A percentile compares a stretch with the other conserved stretches of the same genome.
phyloP scores from a whole-genome alignment of 2,888 invertebrate species.

The Cheiracanthium punctorium region DNA sequence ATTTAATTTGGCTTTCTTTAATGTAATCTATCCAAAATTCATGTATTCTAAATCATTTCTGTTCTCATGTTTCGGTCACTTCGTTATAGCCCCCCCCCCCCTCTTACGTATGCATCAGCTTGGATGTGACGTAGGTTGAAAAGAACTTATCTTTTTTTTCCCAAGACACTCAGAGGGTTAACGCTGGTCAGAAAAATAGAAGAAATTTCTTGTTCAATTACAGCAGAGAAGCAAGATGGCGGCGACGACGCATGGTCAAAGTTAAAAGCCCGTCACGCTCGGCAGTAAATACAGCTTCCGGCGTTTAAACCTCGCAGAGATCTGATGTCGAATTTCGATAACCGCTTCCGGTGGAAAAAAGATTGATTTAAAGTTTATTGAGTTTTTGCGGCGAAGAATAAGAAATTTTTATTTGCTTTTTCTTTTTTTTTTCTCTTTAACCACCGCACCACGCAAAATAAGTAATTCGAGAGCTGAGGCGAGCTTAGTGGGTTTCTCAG shows the following conservation, averaged over 20 bases:
- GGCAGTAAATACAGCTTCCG: slow-evolving; percentile 18
- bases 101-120: no score
- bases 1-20: no score
- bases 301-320: slow-evolving; percentile 3
- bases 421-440: neutral
- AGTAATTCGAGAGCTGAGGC: neutral
- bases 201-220: no score
- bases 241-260: slow-evolving; percentile 13
- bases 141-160: no score
- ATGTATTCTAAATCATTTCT: no score
- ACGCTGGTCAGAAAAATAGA: no score
- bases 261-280: slow-evolving; percentile 8
- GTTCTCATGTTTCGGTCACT: no score
- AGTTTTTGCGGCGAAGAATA: neutral
- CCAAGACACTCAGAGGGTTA: no score
- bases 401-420: no score
- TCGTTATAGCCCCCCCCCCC: no score
- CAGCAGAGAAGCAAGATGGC: neutral
- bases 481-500: neutral
- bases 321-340: slow-evolving; percentile 42
- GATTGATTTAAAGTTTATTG: slow-evolving; percentile 32
- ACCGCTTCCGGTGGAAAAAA: slow-evolving; percentile 23
- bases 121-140: no score
- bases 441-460: neutral
- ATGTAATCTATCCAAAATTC: no score